These are phyloP conservation scores for Elephantulus edwardii DNA, from an alignment of 2,113 vertebrate species.

Conservation along the genomic window DNA sequence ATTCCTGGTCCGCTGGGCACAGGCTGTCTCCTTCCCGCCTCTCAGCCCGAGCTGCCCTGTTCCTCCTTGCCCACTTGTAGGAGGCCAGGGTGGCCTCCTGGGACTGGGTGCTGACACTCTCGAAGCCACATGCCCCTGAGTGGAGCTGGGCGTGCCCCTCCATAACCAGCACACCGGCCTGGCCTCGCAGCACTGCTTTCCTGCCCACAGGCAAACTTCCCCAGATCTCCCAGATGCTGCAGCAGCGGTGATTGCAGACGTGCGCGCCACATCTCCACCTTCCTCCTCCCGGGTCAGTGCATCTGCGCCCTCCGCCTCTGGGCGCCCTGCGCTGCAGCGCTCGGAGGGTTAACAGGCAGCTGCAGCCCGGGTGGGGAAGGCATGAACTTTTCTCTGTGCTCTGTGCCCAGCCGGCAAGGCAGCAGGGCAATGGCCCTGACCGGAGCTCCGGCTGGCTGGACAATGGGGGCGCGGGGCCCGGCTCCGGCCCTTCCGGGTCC, in stretches of 20 bases:
- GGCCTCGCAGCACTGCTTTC: neutral
- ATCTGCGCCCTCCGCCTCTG: neutral
- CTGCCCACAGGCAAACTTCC: slow-evolving; percentile 58
- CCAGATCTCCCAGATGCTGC: neutral
- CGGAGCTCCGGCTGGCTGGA: slow-evolving; percentile 54
- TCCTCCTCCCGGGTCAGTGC: neutral
- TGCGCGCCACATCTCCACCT: rapidly evolving
- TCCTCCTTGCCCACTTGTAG: slow-evolving; percentile 55
- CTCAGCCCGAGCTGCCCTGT: neutral
- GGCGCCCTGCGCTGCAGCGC: neutral
- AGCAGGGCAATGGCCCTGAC: neutral
- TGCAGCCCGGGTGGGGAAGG: slow-evolving; percentile 54
- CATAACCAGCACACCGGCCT: neutral
- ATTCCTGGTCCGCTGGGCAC: neutral
- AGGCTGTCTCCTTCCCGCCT: neutral
- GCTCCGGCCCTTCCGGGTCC: slow-evolving; percentile 14
- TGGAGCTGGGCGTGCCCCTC: slow-evolving; percentile 32
- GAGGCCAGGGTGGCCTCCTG: neutral
- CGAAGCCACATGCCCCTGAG: neutral
- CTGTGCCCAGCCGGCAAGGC: neutral
- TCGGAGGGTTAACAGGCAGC: slow-evolving; percentile 77
- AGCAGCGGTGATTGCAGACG: neutral
- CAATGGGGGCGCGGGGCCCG: slow-evolving; percentile 33
- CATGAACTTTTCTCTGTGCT: slow-evolving; percentile 80
- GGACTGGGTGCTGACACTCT: neutral